A percentile compares a stretch with the other conserved stretches of the same genome.
phyloP scores from a whole-genome alignment of 2,888 invertebrate species.

The Agriopis aurantiaria region DNA sequence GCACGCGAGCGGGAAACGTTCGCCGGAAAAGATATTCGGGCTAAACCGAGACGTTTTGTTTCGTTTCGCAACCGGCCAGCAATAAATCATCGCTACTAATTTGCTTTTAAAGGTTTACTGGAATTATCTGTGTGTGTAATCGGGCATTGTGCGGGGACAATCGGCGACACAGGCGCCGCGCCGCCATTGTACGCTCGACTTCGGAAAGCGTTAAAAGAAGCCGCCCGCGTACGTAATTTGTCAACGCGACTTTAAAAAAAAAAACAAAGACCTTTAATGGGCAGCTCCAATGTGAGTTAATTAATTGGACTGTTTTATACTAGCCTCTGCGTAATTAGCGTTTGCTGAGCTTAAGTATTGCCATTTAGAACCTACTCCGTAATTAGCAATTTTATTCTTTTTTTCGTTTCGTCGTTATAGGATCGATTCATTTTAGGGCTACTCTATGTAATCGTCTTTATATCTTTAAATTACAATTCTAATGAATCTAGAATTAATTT shows the following conservation, averaged over 20 bases:
- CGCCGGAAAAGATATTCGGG: constrained; percentile 73
- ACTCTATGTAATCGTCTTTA: constrained; percentile 8
- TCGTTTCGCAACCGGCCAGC: constrained; percentile 75
- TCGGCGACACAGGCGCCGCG: constrained; percentile 62
- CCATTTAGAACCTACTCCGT: constrained; percentile 54
- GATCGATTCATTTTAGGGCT: constrained; percentile 39
- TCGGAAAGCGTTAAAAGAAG: constrained; percentile 63
- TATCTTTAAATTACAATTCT: not conserved
- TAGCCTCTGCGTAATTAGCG: constrained; percentile 67
- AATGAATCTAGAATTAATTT: constrained; percentile 21
- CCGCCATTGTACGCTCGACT: constrained; percentile 64
- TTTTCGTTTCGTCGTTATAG: constrained; percentile 28
- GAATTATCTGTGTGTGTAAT: constrained; percentile 80
- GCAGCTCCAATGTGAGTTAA: constrained; percentile 67
- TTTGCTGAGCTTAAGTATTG: constrained; percentile 54
- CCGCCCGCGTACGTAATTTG: constrained; percentile 75
- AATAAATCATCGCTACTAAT: constrained; percentile 85
- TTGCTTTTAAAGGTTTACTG: constrained; percentile 85
- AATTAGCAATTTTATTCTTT: constrained; percentile 45
- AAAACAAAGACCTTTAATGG: constrained; percentile 76
- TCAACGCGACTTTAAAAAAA: constrained; percentile 67
- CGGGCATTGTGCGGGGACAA: constrained; percentile 77
- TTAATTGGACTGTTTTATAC: constrained; percentile 74
- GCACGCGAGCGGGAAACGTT: constrained; percentile 81
- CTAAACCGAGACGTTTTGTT: constrained; percentile 59